Evolutionary conservation across 2,888 invertebrate species (phyloP).

Genomic region (Blastobasis adustella): DNA sequence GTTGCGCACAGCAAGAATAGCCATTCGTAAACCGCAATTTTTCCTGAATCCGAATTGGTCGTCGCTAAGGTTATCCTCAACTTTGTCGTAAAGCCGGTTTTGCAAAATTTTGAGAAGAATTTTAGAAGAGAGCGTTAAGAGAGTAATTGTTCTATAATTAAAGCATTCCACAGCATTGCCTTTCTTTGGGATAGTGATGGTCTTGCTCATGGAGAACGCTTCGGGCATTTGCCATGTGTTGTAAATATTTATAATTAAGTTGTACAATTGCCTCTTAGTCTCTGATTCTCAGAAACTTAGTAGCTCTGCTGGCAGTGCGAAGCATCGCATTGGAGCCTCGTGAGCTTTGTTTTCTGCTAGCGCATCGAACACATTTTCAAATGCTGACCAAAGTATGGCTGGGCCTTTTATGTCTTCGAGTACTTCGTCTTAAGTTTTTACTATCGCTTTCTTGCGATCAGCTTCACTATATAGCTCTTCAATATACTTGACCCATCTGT

Average conservation of each 20-base stretch:
- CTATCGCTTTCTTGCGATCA: too few relatives aligned
- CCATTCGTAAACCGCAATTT: not conserved
- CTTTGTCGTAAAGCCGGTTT: not conserved
- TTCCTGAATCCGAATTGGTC: not conserved
- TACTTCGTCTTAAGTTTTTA: too few relatives aligned
- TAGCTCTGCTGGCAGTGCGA: too few relatives aligned
- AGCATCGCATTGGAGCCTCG: too few relatives aligned
- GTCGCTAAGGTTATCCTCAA: not conserved
- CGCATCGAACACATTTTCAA: too few relatives aligned
- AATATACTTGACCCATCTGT: too few relatives aligned
- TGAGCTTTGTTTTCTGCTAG: too few relatives aligned
- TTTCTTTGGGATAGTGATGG: not conserved
- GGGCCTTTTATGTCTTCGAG: too few relatives aligned
- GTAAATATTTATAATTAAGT: not conserved
- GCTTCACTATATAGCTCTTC: too few relatives aligned
- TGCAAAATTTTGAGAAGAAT: not conserved
- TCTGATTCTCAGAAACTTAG: too few relatives aligned
- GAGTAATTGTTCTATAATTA: not conserved
- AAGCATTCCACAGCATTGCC: not conserved
- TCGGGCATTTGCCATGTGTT: not conserved
- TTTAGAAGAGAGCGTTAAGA: not conserved
- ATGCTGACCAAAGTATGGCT: too few relatives aligned
- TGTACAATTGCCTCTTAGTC: too few relatives aligned
- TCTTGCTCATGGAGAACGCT: not conserved
- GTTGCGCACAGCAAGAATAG: not conserved